Base-by-base conservation (phyloP, 2,113 vertebrate genomes). In the Mungos mungo region DNA sequence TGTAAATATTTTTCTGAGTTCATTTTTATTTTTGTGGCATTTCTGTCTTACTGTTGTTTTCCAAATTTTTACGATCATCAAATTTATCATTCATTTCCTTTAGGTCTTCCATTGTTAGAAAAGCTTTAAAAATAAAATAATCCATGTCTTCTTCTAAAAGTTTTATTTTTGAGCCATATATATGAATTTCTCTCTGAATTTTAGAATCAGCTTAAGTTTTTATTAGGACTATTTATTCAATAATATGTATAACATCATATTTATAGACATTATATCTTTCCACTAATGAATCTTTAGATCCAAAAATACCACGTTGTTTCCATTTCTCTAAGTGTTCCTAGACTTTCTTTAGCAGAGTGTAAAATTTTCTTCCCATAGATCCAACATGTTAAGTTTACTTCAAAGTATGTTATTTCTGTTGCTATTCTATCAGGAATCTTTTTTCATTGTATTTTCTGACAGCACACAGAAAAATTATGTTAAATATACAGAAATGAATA, bases 101-200 rank as follows among this genome's bases (percentile, higher is more conserved):
- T 77, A 87, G 45, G 16, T 86, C 25, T 47, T 94, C 3, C 14
- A 66, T 72, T 65, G 93, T 45, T 86, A 94, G 54, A 90, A 90
- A 93, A 68, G 9, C 0, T 35, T 76, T 45, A 31, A 95, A 93
- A 93, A 66, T 63, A 86, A 79, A 80, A 80, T 87, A 86, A 76
- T 38, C 14, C 3, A 52, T 54, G 38, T 35, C 95, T 85, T 69
- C 45, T 87, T 74, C 41, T 19, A 18, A 23, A 76, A 94, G 25
- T 45, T 88, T 81, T 72, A 68, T 50, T 83, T 93, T 92, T 88
- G 41, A 80, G 69, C 23, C 47, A 83, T 81, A 76, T 76, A 41
- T 80, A 15, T 14, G 25, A 92, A 93, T 82, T 97, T 92, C 31
- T 27, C 50, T 87, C 29, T 82, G 21, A 76, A 92, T 90, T 97